Conservation (phyloP, 2,113 vertebrate species). For the Tonatia bakeri region DNA sequence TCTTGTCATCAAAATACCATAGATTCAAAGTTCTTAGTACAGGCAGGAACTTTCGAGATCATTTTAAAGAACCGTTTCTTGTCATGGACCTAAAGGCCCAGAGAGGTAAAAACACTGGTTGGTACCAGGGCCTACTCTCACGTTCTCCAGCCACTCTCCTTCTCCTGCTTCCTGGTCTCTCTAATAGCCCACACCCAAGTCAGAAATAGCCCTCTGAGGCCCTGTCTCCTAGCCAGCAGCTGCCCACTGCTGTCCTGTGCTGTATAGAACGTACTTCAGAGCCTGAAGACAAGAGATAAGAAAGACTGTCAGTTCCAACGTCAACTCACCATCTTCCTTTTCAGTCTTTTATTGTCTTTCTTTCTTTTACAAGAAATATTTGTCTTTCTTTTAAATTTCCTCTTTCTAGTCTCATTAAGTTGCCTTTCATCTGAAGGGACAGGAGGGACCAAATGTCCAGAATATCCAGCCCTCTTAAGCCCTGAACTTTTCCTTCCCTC, state of each 20-base stretch:
- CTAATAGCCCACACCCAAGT: not conserved
- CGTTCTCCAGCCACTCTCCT: not conserved
- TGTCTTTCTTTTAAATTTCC: conserved; percentile 54
- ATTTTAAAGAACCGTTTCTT: not conserved
- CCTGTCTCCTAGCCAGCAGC: not conserved
- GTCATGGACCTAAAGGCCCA: not conserved
- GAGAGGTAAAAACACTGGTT: not conserved
- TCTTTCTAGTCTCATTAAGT: conserved; percentile 66
- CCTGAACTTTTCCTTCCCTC: conserved; percentile 65
- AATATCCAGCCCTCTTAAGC: conserved; percentile 35
- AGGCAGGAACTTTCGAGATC: not conserved
- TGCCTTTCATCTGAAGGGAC: conserved; percentile 61
- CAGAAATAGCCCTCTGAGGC: not conserved
- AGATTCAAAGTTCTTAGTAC: not conserved
- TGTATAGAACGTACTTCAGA: not conserved
- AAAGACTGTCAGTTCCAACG: not conserved
- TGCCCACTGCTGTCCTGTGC: not conserved
- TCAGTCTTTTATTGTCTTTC: not conserved
- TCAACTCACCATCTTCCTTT: conserved; percentile 24
- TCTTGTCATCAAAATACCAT: conserved; percentile 35
- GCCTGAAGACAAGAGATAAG: not conserved
- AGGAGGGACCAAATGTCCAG: conserved; percentile 45
- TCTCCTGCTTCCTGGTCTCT: not conserved
- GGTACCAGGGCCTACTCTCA: not conserved
- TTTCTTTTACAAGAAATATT: not conserved